Percentiles rank a stretch among this genome's conserved stretches.
Conservation (phyloP, 2,113 vertebrate genomes). For the Choloepus hoffmanni region DNA sequence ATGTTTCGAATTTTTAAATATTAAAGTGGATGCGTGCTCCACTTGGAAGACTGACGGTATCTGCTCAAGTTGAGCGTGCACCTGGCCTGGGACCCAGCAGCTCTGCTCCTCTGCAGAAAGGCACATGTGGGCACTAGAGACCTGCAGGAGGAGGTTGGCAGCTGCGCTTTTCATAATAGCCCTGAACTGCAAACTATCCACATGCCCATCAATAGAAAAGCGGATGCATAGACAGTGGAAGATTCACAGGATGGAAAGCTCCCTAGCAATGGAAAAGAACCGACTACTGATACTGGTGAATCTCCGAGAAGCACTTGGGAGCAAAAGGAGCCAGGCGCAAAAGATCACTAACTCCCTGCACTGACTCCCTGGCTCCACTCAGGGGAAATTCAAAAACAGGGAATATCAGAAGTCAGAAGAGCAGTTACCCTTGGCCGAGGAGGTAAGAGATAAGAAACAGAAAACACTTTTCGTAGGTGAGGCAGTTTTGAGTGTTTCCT, state of each 20-base stretch:
- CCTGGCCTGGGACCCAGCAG: not conserved
- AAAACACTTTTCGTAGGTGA: rapidly evolving
- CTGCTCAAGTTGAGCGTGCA: not conserved
- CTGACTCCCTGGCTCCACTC: rapidly evolving
- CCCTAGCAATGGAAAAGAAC: not conserved
- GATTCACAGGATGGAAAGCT: not conserved
- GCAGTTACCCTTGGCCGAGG: no score
- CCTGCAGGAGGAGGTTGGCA: not conserved
- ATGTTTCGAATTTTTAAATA: not conserved
- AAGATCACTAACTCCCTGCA: rapidly evolving
- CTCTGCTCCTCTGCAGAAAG: not conserved
- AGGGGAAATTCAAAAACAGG: not conserved
- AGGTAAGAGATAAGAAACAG: not conserved
- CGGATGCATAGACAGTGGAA: not conserved
- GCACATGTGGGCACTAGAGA: not conserved
- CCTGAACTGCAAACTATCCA: not conserved
- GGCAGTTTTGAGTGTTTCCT: rapidly evolving
- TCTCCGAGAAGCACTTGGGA: not conserved
- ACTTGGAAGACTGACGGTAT: rapidly evolving
- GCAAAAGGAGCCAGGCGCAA: not conserved
- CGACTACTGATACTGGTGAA: not conserved
- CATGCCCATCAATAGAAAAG: not conserved
- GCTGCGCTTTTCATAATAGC: rapidly evolving
- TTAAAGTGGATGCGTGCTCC: not conserved
- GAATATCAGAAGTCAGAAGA: not conserved